A percentile compares a stretch with the other conserved stretches of the same genome.
Conservation (phyloP, 2,888 invertebrate species). For the Brachypalpus laphriformis region DNA sequence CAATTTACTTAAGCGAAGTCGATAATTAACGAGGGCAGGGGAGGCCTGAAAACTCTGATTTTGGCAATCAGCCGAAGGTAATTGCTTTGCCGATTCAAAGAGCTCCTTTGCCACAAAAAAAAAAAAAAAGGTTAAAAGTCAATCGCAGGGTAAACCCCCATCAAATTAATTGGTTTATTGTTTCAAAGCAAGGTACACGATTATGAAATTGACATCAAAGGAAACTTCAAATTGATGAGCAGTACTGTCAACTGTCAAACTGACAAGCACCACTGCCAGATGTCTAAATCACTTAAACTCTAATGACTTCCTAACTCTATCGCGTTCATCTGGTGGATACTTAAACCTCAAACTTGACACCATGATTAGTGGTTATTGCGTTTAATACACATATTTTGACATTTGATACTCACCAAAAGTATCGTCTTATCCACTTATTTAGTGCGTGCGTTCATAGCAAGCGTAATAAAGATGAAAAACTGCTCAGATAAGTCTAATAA, state of each 20-base stretch:
- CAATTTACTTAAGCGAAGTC: constrained; percentile 46
- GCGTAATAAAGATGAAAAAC: constrained; percentile 27
- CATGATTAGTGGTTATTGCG: constrained; percentile 23
- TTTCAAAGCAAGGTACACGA: background rate
- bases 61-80: constrained; percentile 45
- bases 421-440: constrained; percentile 31
- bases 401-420: constrained; percentile 51
- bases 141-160: constrained; percentile 17
- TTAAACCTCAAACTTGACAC: constrained; percentile 10
- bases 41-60: constrained; percentile 20
- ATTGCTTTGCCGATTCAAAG: constrained; percentile 43
- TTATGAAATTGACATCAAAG: background rate
- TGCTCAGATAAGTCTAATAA: constrained; percentile 30
- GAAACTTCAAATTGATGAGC: background rate
- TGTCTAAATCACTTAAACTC: background rate
- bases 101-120: constrained; percentile 2
- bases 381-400: constrained; percentile 37
- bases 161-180: constrained; percentile 41
- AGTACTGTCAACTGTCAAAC: background rate
- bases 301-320: constrained; percentile 17
- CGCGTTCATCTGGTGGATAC: background rate
- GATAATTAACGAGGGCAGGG: constrained; percentile 45
- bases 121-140: constrained; percentile 35
- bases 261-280: background rate
- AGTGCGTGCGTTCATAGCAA: background rate